Evolutionary conservation across 2,113 vertebrate species (phyloP), one percentile per base, ranked within the genome.

Genomic region (Trematomus loennbergii): DNA sequence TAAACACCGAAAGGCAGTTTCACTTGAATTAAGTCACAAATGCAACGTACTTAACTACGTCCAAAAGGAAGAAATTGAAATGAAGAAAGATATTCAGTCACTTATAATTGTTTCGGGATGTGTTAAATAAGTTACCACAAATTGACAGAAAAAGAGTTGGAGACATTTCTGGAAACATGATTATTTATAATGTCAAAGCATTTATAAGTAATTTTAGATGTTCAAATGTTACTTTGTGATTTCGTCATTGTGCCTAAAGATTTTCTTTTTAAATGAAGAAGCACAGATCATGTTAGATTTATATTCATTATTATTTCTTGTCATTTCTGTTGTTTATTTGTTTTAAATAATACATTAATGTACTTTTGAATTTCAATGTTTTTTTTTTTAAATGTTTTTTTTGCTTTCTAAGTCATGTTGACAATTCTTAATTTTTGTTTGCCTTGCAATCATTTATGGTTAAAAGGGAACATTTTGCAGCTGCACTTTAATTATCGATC

Each of bases 401-500:
- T 69, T 17, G 6, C 5, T 4, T 3, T 57, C 57, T 13, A 49
- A 55, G 25, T 57, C 8, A 2, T 18, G 33, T 45, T 52, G 29
- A 60, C 2, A 4, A 36, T 62, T 69, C 1, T 68, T 29, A 46
- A 52, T 59, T 16, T 20, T 11, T 13, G 16, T 53, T 63, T 61
- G 12, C 22, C 29, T 64, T 62, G 29, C 15, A 5, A 3, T 70
- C 12, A 29, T 5, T 1, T 11, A 1, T 10, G 29, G 12, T 53
- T 54, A 10, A 25, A n/a, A 57, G 25, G 55, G 25, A 48, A 4
- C 54, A 8, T 7, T 49, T 49, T 50, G 61, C 60, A 57, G 33
- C 20, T 59, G 45, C 57, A 79, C 50, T 83, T 83, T 66, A 36
- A 60, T 25, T 18, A 52, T 3, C 46, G 7, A 49, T 61, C 12